Base-by-base conservation (phyloP, 2,797 vertebrate species). In the Pogoniulus pusillus region DNA sequence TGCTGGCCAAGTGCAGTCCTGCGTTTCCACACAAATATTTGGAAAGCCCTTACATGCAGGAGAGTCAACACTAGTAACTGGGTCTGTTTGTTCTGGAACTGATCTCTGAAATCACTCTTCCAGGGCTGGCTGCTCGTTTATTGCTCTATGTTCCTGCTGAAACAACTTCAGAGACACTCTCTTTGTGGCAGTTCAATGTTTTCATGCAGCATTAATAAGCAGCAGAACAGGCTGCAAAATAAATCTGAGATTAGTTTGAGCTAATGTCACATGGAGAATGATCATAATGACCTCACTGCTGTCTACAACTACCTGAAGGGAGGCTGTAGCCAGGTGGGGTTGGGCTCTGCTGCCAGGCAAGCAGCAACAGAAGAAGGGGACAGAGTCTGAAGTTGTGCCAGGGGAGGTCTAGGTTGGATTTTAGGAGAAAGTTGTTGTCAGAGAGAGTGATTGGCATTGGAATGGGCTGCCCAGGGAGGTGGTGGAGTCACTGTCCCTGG, bases 11-110 rank as follows among this genome's bases (percentile, higher is more conserved):
- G n/a, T 73, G 81, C 74, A 76, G 60, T 59, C 37, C 80, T 63
- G 27, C 18, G 0, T 83, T 94, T 91, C 91, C 87, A 85, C 87
- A 87, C 83, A 93, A 91, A 91, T 87, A 94, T 94, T 94, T 91
- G 62, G 73, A 83, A 91, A 93, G 66, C 34, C 63, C 73, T 87
- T 91, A 83, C 11, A 59, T 16, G 30, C 70, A 35, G 43, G 19
- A 89, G 55, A 83, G 77, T 75, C 91, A 89, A 81, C 54, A 83
- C 7, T 32, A 51, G 70, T 77, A 85, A 92, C 65, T 62, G 65
- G 55, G 35, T 51, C 47, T 85, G 51, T 91, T 95, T 85, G 45
- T 63, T 89, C 87, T 90, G 90, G 89, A 94, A 90, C 55, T 72
- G 16, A 64, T 64, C 29, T 74, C 86, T 80, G 45, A 81, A 85